Evolutionary conservation across 2,797 vertebrate genomes (phyloP), one percentile per base, ranked within the genome.

Genomic region (Sebastes matsubarae): DNA sequence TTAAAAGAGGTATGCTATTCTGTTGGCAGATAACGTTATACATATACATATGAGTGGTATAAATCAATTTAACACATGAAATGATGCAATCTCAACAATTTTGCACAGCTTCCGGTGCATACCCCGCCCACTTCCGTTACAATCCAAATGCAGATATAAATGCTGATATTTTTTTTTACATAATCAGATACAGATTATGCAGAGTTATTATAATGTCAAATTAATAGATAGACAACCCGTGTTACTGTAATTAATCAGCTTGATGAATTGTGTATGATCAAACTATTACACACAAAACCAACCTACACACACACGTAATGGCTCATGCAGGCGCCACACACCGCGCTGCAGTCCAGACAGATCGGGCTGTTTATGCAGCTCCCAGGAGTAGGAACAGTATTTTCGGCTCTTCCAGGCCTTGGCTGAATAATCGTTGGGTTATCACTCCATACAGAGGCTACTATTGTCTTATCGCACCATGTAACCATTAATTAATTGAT

Each of bases 401-500:
- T 90, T 88, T 58, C 36, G 12, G 67, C 73, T 80, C 80, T 81
- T 80, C 32, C 54, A 52, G 66, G 52, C 71, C 79, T 74, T 80
- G 77, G 80, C 77, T 83, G 68, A 85, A 79, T 81, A 63, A 71
- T 86, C 57, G 25, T 36, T 34, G 71, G 86, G 72, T 89, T 83
- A 82, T 83, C 86, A 36, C 75, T 82, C 20, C 68, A 74, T 22
- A 88, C 79, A 69, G 82, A 83, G 80, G 69, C 87, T 78, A 77
- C 72, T 68, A 85, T 77, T 85, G 80, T 91, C 81, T 93, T 93
- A 94, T 92, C 92, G 82, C 77, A 54, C 71, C 80, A 70, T 86
- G 87, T 87, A 90, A 83, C 68, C 81, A 87, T 92, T 94, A 95
- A 95, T 95, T 93, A 94, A 93, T 91, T 93, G 93, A 95, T 95